These are phyloP conservation scores for Papilio glaucus DNA, from an alignment of 1,140 invertebrate species.

Conservation along the genomic window DNA sequence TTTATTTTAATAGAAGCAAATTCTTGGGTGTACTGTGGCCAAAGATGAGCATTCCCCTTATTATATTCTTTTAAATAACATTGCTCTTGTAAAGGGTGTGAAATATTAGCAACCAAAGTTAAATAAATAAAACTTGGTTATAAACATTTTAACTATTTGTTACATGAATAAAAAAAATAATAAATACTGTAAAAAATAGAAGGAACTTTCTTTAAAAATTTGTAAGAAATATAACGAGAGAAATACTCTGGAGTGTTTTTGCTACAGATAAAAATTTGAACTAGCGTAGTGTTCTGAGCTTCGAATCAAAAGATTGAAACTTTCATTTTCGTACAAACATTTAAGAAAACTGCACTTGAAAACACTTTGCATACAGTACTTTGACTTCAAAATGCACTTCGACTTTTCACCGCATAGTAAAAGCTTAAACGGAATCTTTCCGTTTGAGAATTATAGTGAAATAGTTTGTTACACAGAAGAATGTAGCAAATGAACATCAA, in stretches of 20 bases:
- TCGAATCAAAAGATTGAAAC: background rate
- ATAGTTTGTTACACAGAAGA: background rate
- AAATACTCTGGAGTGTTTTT: background rate
- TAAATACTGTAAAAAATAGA: too few relatives aligned
- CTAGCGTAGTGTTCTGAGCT: background rate
- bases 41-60: too few relatives aligned
- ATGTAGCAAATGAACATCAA: background rate
- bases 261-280: background rate
- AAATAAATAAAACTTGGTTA: too few relatives aligned
- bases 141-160: too few relatives aligned
- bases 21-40: too few relatives aligned
- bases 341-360: conserved; percentile 19
- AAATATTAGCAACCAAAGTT: too few relatives aligned
- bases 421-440: conserved; percentile 12
- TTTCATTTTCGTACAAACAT: background rate
- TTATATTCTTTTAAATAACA: too few relatives aligned
- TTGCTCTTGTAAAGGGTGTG: too few relatives aligned
- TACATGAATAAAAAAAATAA: too few relatives aligned
- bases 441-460: background rate
- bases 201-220: too few relatives aligned
- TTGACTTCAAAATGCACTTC: conserved; percentile 25
- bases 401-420: background rate
- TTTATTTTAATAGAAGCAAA: too few relatives aligned
- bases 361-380: conserved; percentile 24
- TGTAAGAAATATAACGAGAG: too few relatives aligned